phyloP scores from a whole-genome alignment of 2,797 vertebrate genomes.

The Pseudotriccus pelzelni region DNA sequence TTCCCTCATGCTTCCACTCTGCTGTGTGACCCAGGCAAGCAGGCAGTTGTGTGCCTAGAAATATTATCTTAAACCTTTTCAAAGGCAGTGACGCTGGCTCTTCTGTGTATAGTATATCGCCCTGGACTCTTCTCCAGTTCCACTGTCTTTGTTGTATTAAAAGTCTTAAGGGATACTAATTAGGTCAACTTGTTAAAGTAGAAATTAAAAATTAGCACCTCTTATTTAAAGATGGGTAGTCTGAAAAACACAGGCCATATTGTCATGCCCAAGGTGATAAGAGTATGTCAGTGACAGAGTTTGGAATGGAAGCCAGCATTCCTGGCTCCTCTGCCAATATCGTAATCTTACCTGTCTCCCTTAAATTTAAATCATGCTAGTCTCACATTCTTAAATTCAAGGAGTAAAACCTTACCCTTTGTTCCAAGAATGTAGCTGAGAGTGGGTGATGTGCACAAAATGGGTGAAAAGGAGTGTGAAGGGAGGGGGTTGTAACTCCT shows the following conservation, averaged over 20 bases:
- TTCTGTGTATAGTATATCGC: not conserved
- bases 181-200: conserved; percentile 36
- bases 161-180: conserved; percentile 30
- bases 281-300: not conserved
- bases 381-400: not conserved
- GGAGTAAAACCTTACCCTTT: not conserved
- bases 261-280: not conserved
- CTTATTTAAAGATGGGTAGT: not conserved
- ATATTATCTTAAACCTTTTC: not conserved
- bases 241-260: not conserved
- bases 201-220: conserved; percentile 42
- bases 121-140: not conserved
- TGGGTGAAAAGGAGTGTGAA: not conserved
- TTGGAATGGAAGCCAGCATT: not conserved
- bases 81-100: not conserved
- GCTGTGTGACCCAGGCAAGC: not conserved
- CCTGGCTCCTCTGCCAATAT: not conserved
- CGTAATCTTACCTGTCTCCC: not conserved
- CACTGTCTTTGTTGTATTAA: not conserved
- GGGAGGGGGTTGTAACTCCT: not conserved
- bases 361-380: not conserved
- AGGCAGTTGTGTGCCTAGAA: not conserved
- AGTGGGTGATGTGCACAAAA: not conserved
- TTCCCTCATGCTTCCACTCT: not conserved
- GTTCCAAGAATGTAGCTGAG: not conserved